Conservation (phyloP, 1,140 invertebrate species). For the Lucilia cuprina region DNA sequence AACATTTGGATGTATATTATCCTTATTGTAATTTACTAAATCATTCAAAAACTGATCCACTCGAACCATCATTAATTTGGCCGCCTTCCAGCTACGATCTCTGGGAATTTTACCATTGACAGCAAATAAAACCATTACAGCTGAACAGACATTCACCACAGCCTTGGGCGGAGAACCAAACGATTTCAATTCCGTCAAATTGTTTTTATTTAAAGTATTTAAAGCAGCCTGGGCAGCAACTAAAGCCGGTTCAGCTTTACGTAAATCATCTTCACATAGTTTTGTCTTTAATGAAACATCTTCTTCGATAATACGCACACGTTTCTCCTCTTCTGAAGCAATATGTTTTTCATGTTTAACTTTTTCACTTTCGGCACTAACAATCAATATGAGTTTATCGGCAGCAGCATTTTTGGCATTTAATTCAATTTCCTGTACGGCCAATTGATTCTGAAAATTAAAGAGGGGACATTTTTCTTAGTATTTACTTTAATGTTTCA, state of each 20-base stretch:
- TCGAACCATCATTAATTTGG: slow-evolving; percentile 76
- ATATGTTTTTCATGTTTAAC: slow-evolving; percentile 83
- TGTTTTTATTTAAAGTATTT: slow-evolving; percentile 92
- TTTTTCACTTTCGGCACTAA: slow-evolving; percentile 88
- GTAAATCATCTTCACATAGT: slow-evolving; percentile 89
- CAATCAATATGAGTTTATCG: slow-evolving; percentile 86
- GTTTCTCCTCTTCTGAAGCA: slow-evolving; percentile 86
- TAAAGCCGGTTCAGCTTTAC: slow-evolving; percentile 91
- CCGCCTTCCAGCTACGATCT: slow-evolving; percentile 92
- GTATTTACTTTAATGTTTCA: not conserved
- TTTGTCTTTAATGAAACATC: slow-evolving; percentile 79
- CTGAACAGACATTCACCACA: slow-evolving; percentile 85
- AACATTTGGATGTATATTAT: slow-evolving; percentile 89
- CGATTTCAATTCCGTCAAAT: slow-evolving; percentile 93
- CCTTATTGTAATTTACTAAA: slow-evolving; percentile 91
- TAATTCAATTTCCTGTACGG: slow-evolving; percentile 85
- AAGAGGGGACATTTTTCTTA: not conserved
- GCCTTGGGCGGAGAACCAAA: slow-evolving; percentile 87
- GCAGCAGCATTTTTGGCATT: slow-evolving; percentile 88
- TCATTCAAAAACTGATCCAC: slow-evolving; percentile 85
- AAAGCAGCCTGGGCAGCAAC: slow-evolving; percentile 88
- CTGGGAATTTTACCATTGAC: slow-evolving; percentile 89
- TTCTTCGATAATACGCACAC: slow-evolving; percentile 88
- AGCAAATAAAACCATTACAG: slow-evolving; percentile 87
- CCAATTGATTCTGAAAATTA: slow-evolving; percentile 73